Evolutionary conservation across 2,888 invertebrate species (phyloP).

Genomic region (Tinea trinotella): DNA sequence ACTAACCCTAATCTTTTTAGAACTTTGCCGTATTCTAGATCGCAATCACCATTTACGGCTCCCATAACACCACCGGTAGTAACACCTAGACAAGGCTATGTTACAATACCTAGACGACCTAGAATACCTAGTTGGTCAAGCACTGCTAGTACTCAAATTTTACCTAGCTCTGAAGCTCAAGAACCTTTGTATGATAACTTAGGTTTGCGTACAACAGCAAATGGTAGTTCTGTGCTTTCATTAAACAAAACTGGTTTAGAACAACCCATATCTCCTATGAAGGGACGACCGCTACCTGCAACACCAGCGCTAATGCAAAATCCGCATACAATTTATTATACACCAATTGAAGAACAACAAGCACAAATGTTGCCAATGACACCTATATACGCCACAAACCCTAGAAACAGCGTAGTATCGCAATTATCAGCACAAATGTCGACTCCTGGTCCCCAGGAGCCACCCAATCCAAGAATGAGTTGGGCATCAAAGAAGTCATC

Average conservation of each 20-base stretch:
- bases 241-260: slow-evolving; percentile 79
- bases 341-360: slow-evolving; percentile 69
- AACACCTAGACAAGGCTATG: slow-evolving; percentile 84
- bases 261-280: slow-evolving; percentile 70
- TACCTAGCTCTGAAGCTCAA: slow-evolving; percentile 66
- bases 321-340: slow-evolving; percentile 58
- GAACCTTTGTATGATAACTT: slow-evolving; percentile 91
- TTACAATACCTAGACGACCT: slow-evolving; percentile 88
- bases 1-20: slow-evolving; percentile 80
- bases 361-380: slow-evolving; percentile 66
- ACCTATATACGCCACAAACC: slow-evolving; percentile 43
- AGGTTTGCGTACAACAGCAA: slow-evolving; percentile 86
- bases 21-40: slow-evolving; percentile 84
- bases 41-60: slow-evolving; percentile 83
- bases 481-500: slow-evolving; percentile 67
- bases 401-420: slow-evolving; percentile 66
- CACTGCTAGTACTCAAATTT: slow-evolving; percentile 70
- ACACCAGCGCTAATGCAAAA: slow-evolving; percentile 67
- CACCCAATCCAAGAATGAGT: slow-evolving; percentile 61
- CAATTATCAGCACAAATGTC: slow-evolving; percentile 61
- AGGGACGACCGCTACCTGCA: slow-evolving; percentile 76
- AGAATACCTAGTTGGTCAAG: slow-evolving; percentile 87
- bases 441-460: slow-evolving; percentile 64
- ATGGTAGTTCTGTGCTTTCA: slow-evolving; percentile 86
- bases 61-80: slow-evolving; percentile 75